Evolutionary conservation across 2,888 invertebrate genomes (phyloP), one percentile per base, ranked within the genome.

Genomic region (Aspidiotus destructor): DNA sequence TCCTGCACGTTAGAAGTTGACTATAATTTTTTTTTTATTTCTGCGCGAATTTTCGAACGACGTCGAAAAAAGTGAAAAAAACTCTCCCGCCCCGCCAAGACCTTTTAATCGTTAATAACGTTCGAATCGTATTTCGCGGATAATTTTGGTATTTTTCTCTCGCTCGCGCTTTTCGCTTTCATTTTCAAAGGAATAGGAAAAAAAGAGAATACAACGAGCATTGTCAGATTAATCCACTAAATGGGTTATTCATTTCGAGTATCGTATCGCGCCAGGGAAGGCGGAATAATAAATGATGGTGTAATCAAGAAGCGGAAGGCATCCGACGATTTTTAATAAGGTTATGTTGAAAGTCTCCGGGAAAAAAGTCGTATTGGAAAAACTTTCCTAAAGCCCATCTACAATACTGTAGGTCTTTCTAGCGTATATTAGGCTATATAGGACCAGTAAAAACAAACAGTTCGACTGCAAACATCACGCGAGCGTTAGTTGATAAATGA

Each of bases 281-380:
- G n/a, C n/a, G 10, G 42, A 61, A 61, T 61, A 61, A 61, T 61
- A 61, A 61, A 61, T 61, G 61, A 61, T 17, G 61, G 61, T 61
- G 61, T 61, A 61, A 61, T 61, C 61, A 61, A 61, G 61, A 61
- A 61, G 42, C 61, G 61, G 61, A 61, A 61, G 61, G 61, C 61
- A 61, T 61, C 61, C 61, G 17, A 61, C 61, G 61, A 61, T 61
- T 61, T 61, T 61, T 61, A 61, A 61, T 61, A 61, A 61, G 61
- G 61, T 61, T 61, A 41, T 61, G 61, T 61, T 61, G 61, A 61
- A 61, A 61, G 44, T 28, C 28, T 28, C 42, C 42, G 15, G 61
- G 42, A 61, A 61, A 61, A 61, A 42, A 44, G 41, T 17, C 11
- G 15, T 13, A 17, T 13, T 61, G 40, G 61, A 61, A 44, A 44